Evolutionary conservation across 1,140 invertebrate genomes (phyloP), one percentile per base, ranked within the genome.

Genomic region (Drosophila sp.): DNA sequence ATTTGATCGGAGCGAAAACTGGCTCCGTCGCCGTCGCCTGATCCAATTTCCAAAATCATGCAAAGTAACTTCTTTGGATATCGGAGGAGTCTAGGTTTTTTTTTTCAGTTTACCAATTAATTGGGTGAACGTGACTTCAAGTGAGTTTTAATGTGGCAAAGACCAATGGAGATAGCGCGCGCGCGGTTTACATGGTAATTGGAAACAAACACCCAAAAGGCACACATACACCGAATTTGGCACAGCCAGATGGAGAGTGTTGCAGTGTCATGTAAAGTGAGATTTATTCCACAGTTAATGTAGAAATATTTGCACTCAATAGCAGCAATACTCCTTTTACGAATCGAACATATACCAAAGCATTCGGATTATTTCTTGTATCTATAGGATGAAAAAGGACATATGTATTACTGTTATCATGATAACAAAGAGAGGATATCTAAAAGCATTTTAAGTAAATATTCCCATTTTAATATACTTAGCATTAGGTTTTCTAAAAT

Each of bases 1-100:
- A 76, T 38, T 50, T 60, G 73, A 76, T 76, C 72, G 72, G 40
- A 71, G 54, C 70, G 35, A 38, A 60, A 72, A 40, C 67, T 30
- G 58, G 70, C 66, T 76, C 73, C 66, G 72, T 76, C 76, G 73
- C 60, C 60, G 73, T 76, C 76, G 73, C 66, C 55, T 76, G 73
- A 76, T 76, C 73, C 73, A 76, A 76, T 76, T 76, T 76, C 73
- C 72, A 54, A 74, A 74, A 75, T 75, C 72, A 75, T 75, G 72
- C 72, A 75, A 75, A 75, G 72, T 75, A 63, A 58, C 62, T 67
- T 55, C 65, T 68, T 41, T 11, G 8, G 68, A 73, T 73, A 73
- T 73, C 70, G 61, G 61, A 58, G 61, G 61, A 58, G 61, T 44
- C 58, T 50, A 54, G 27, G n/a, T 63, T 62, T 62, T 63, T 57